These are phyloP conservation scores for Macaca nemestrina DNA, from an alignment of 2,113 vertebrate species.

Conservation along the genomic window DNA sequence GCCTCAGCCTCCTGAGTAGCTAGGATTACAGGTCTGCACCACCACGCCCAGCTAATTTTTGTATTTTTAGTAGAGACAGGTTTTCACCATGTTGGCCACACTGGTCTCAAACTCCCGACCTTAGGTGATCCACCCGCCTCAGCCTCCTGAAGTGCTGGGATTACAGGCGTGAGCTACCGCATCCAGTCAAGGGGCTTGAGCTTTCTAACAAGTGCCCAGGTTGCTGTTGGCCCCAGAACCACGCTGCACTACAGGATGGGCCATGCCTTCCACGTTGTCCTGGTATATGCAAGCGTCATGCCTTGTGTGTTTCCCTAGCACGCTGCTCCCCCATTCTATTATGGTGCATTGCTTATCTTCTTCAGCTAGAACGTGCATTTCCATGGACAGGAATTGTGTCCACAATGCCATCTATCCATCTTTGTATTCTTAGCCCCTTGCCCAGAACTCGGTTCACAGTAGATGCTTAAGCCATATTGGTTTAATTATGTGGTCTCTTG, in stretches of 20 bases:
- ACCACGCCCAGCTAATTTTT: too few species aligned
- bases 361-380: not conserved
- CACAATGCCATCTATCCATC: not conserved
- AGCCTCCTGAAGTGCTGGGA: too few species aligned
- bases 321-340: not conserved
- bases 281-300: accelerated
- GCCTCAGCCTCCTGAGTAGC: too few species aligned
- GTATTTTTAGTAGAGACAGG: too few species aligned
- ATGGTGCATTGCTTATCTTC: not conserved
- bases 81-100: too few species aligned
- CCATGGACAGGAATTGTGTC: not conserved
- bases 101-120: too few species aligned
- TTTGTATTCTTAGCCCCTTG: not conserved
- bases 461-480: not conserved
- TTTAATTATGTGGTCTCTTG: not conserved
- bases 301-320: not conserved
- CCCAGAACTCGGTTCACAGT: not conserved
- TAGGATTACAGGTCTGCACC: too few species aligned
- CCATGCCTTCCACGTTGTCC: not conserved
- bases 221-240: not conserved
- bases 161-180: too few species aligned
- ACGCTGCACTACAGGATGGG: not conserved
- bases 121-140: too few species aligned
- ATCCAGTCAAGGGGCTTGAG: too few species aligned
- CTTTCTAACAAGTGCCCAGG: not conserved